Percentiles rank a stretch among this genome's conserved stretches.
These are phyloP conservation scores for Cyaniris semiargus DNA, from an alignment of 2,888 invertebrate species.

Conservation along the genomic window DNA sequence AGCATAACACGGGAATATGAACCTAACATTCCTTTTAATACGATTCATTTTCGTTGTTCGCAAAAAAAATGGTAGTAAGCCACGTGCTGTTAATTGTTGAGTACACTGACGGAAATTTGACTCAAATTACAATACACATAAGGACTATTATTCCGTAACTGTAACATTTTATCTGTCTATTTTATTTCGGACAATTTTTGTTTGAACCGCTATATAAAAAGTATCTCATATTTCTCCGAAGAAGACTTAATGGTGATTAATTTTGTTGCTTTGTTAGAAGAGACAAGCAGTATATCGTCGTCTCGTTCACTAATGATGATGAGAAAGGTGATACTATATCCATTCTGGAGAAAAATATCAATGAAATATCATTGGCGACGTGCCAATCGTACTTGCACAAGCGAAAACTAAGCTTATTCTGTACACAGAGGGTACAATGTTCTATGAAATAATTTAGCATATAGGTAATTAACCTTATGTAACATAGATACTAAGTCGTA, in stretches of 20 bases:
- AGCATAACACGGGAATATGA: not conserved
- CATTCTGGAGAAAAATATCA: conserved; percentile 1
- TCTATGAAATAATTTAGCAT: not conserved
- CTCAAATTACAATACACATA: not conserved
- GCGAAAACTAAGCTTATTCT: not conserved
- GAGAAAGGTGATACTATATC: not conserved
- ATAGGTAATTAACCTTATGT: not conserved
- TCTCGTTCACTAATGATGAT: not conserved
- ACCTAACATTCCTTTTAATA: not conserved
- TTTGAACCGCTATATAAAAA: not conserved
- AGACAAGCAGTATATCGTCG: not conserved
- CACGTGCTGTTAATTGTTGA: not conserved
- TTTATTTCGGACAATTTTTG: not conserved
- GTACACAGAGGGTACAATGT: not conserved
- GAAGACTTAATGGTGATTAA: not conserved
- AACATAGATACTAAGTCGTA: not conserved
- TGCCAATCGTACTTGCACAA: not conserved
- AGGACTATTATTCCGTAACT: not conserved
- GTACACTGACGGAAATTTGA: not conserved
- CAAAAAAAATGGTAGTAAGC: not conserved
- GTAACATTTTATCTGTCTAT: not conserved
- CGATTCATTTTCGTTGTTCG: not conserved
- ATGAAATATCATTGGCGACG: not conserved
- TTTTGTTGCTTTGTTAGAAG: not conserved
- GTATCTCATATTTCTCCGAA: not conserved